These are phyloP conservation scores for Musca domestica DNA, from an alignment of 1,140 invertebrate genomes.

Conservation along the genomic window DNA sequence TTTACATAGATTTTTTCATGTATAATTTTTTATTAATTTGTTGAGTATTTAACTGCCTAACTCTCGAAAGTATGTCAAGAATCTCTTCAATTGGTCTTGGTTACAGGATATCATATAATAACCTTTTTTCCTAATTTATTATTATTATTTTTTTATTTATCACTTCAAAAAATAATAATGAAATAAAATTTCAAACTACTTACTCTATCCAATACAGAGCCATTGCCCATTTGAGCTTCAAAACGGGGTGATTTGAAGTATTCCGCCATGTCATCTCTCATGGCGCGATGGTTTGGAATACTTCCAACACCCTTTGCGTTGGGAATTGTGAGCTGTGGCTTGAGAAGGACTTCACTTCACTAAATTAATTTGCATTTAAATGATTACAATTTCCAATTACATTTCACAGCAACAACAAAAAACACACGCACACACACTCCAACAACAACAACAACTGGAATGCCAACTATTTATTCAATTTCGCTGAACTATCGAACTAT, in stretches of 20 bases:
- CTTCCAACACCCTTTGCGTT: not conserved
- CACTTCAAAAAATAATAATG: too few species aligned
- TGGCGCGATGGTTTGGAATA: too few species aligned
- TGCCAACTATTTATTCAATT: not conserved
- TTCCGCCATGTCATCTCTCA: not conserved
- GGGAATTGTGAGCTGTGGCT: not conserved
- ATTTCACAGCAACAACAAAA: not conserved
- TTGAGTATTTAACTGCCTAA: too few species aligned
- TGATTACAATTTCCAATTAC: too few species aligned
- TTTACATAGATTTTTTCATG: too few species aligned
- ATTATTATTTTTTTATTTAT: too few species aligned
- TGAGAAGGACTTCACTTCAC: too few species aligned
- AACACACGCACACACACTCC: not conserved
- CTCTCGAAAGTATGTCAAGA: too few species aligned
- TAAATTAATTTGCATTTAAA: not conserved
- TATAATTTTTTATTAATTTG: too few species aligned
- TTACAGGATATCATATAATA: too few species aligned
- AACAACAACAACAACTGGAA: not conserved
- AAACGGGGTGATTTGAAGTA: conserved; percentile 13
- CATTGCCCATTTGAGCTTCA: conserved; percentile 21
- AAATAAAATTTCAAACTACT: conserved; percentile 5
- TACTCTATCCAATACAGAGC: conserved; percentile 23
- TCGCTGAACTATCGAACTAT: not conserved
- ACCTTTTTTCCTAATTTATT: too few species aligned
- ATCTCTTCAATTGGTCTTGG: too few species aligned